Evolutionary conservation across 2,797 vertebrate species (phyloP).

Genomic region (Hydrocynus forskahlii): DNA sequence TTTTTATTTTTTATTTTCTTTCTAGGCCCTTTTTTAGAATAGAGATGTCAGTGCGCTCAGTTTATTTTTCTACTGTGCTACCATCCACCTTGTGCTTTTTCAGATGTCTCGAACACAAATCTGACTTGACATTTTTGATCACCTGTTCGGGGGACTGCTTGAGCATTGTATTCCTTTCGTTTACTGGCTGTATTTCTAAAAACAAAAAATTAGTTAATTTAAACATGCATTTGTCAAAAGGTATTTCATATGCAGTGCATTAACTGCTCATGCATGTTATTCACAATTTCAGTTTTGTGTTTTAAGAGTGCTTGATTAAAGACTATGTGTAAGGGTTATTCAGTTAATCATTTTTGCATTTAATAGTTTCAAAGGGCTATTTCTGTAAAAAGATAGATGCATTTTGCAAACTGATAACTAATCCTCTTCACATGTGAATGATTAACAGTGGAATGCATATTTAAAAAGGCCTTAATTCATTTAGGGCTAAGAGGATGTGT

Average conservation of each 20-base stretch:
- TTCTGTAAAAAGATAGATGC: slow-evolving; percentile 74
- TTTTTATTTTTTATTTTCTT: slow-evolving; percentile 2
- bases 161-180: background rate
- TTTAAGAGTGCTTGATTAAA: slow-evolving; percentile 6
- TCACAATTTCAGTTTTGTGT: background rate
- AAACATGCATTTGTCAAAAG: background rate
- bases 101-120: slow-evolving; percentile 18
- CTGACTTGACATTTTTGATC: slow-evolving; percentile 12
- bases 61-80: background rate
- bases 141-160: background rate
- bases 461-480: slow-evolving; percentile 79
- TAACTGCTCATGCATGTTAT: background rate
- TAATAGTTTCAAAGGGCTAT: slow-evolving; percentile 73
- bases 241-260: background rate
- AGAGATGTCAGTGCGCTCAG: slow-evolving; percentile 19
- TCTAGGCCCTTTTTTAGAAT: slow-evolving; percentile 12
- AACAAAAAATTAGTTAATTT: background rate
- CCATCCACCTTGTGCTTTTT: background rate
- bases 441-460: slow-evolving; percentile 82
- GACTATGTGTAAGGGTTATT: slow-evolving; percentile 47
- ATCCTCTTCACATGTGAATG: slow-evolving; percentile 78
- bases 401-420: slow-evolving; percentile 82
- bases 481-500: slow-evolving; percentile 71
- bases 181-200: background rate
- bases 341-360: slow-evolving; percentile 66